Evolutionary conservation across 2,888 invertebrate species (phyloP).

Genomic region (Zygaena filipendulae): DNA sequence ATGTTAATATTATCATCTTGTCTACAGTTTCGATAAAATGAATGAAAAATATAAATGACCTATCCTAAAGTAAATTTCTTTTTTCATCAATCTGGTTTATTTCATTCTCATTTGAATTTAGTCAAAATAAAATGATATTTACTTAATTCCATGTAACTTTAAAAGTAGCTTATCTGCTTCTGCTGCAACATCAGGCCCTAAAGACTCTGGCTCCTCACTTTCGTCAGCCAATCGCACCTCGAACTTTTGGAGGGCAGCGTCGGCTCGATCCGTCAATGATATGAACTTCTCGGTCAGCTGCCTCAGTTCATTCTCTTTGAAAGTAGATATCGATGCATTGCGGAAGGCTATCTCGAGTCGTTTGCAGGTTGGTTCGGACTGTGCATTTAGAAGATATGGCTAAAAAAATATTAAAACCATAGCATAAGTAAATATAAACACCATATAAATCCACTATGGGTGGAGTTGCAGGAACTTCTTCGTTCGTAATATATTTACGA

Average conservation of each 20-base stretch:
- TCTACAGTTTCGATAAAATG: too few species aligned
- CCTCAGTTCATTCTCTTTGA: slow-evolving; percentile 49
- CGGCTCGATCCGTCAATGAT: slow-evolving; percentile 51
- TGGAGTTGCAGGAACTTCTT: too few species aligned
- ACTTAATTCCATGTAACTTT: slow-evolving; percentile 45
- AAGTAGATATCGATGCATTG: slow-evolving; percentile 39
- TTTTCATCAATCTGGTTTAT: too few species aligned
- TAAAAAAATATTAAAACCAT: slow-evolving; percentile 1
- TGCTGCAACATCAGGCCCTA: slow-evolving; percentile 38
- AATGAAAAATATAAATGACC: too few species aligned
- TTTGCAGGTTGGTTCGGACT: slow-evolving; percentile 46
- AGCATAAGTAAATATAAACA: too few species aligned
- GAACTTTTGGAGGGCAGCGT: slow-evolving; percentile 47
- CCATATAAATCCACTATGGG: too few species aligned
- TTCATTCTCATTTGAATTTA: too few species aligned
- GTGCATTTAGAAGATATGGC: too few species aligned
- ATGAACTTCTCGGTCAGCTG: slow-evolving; percentile 58
- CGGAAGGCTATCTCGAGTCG: slow-evolving; percentile 46
- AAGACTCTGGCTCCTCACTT: slow-evolving; percentile 25
- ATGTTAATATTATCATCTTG: too few species aligned
- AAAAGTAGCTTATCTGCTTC: slow-evolving; percentile 40
- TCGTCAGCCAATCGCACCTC: slow-evolving; percentile 41
- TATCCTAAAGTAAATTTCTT: too few species aligned
- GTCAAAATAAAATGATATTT: too few species aligned
- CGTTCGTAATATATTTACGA: too few species aligned